Conservation (phyloP, 2,888 invertebrate genomes). For the Argyresthia albistria region DNA sequence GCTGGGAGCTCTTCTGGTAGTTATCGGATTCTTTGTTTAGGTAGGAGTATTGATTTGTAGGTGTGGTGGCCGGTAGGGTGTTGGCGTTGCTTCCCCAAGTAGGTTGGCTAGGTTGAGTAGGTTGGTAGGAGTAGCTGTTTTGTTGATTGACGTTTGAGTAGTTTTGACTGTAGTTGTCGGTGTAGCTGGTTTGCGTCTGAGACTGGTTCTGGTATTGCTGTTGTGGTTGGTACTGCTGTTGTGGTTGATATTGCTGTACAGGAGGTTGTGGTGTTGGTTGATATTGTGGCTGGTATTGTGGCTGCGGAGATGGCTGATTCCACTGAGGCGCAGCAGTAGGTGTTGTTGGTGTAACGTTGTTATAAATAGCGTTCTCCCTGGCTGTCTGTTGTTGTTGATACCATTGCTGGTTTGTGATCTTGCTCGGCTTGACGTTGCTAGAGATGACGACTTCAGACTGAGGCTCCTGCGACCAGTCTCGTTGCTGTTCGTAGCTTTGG, state of each 20-base stretch:
- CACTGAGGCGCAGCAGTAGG: slow-evolving; percentile 5
- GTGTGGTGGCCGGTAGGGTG: slow-evolving; percentile 15
- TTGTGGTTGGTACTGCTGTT: slow-evolving; percentile 16
- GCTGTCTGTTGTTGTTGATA: slow-evolving; percentile 39
- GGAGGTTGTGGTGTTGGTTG: slow-evolving; percentile 16
- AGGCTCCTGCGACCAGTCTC: slow-evolving; percentile 47
- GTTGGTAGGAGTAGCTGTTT: slow-evolving; percentile 32
- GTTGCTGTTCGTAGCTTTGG: slow-evolving; percentile 41
- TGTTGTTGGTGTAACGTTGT: slow-evolving; percentile 23
- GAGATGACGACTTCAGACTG: slow-evolving; percentile 55
- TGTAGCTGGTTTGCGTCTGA: slow-evolving; percentile 1
- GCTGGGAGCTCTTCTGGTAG: slow-evolving; percentile 42
- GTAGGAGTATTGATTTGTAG: slow-evolving; percentile 35
- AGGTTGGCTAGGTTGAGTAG: slow-evolving; percentile 39
- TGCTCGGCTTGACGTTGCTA: slow-evolving; percentile 60
- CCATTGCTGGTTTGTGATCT: slow-evolving; percentile 59
- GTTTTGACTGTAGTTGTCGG: slow-evolving; percentile 15
- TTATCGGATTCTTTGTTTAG: slow-evolving; percentile 27
- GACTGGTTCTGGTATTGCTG: slow-evolving; percentile 2
- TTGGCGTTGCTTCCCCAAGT: slow-evolving; percentile 33
- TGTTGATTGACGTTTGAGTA: slow-evolving; percentile 24
- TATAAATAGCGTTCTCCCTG: slow-evolving; percentile 37
- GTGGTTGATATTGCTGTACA: slow-evolving; percentile 15
- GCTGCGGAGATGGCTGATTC: slow-evolving; percentile 11
- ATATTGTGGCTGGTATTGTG: slow-evolving; percentile 19